Percentiles rank a stretch among this genome's conserved stretches.
Conservation (phyloP, 2,888 invertebrate genomes). For the Leptinotarsa tumamoca region DNA sequence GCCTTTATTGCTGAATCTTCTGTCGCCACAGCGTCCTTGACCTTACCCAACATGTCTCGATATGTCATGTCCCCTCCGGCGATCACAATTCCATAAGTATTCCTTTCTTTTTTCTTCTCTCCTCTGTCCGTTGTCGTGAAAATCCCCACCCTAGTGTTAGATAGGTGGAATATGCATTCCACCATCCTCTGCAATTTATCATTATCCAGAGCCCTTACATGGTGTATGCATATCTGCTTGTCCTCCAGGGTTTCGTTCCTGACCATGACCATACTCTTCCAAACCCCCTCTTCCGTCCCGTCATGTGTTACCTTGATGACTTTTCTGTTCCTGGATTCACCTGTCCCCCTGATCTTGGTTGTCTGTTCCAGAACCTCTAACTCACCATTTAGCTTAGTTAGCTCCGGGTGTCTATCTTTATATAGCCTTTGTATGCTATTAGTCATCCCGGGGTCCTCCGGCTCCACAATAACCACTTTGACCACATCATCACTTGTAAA, state of each 20-base stretch:
- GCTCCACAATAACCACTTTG: constrained; percentile 22
- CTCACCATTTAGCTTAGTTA: constrained; percentile 4
- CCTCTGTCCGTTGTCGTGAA: background rate
- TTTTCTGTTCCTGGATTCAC: background rate
- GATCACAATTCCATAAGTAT: constrained; percentile 14
- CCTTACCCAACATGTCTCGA: background rate
- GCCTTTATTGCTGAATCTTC: no score
- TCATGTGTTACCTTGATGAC: constrained; percentile 20
- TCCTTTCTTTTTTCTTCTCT: constrained; percentile 5
- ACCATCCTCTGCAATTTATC: background rate
- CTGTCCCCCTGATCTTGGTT: constrained; percentile 14
- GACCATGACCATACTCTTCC: constrained; percentile 8
- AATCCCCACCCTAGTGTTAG: constrained; percentile 9
- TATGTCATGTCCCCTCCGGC: background rate
- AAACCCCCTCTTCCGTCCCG: constrained; percentile 8
- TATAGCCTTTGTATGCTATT: constrained; percentile 17
- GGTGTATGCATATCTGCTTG: constrained; percentile 13
- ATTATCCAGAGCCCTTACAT: background rate
- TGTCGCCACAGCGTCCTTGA: background rate
- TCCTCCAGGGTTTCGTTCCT: constrained; percentile 10
- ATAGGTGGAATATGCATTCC: constrained; percentile 15
- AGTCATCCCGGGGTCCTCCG: background rate
- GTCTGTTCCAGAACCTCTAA: constrained; percentile 27
- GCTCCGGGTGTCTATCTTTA: background rate
- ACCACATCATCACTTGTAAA: constrained; percentile 3